Base-by-base conservation (phyloP, 2,888 invertebrate genomes). In the Spatulosminthurus flaviceps region DNA sequence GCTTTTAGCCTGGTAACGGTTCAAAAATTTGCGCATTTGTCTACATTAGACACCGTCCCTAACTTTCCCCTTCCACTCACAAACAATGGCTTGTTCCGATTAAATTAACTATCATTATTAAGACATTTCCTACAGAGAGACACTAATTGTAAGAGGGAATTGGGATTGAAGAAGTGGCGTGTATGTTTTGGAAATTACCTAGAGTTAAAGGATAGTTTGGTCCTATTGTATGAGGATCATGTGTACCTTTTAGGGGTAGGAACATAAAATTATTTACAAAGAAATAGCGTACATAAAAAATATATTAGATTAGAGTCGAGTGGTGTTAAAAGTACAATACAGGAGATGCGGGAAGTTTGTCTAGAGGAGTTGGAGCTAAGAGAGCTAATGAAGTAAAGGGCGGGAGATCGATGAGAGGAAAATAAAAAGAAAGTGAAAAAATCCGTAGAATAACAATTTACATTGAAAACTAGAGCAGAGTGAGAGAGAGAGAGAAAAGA, bases 391-490 rank as follows among this genome's bases (percentile, higher is more conserved):
- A 64, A 64, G 64, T 64, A 64, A 64, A 34, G 34, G 9, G 34
- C n/a, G n/a, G 34, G 22, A 13, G 26, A 64, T 64, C 64, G 64
- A 64, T 64, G 64, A 64, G 64, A 64, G 22, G 64, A 24, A 9
- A 9, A 64, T 24, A 64, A 64, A 64, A 24, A 21, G 64, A 64
- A 64, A 64, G 64, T 4, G 34, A 34, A n/a, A 34, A 34, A 34
- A 34, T 34, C 34, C 34, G 4, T 34, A 34, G 34, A 34, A 34
- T 34, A 34, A 34, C 34, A 64, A 64, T 64, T 64, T 64, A 64
- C 64, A 64, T 64, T 64, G 64, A 64, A 64, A 24, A 21, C 64
- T 64, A 24, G 22, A 64, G 64, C 29, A 67, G n/a, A n/a, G n/a
- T n/a, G n/a, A n/a, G n/a, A n/a, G n/a, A n/a, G n/a, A n/a, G n/a